These are phyloP conservation scores for Percina caprodes DNA, from an alignment of 2,113 vertebrate species.

Conservation along the genomic window DNA sequence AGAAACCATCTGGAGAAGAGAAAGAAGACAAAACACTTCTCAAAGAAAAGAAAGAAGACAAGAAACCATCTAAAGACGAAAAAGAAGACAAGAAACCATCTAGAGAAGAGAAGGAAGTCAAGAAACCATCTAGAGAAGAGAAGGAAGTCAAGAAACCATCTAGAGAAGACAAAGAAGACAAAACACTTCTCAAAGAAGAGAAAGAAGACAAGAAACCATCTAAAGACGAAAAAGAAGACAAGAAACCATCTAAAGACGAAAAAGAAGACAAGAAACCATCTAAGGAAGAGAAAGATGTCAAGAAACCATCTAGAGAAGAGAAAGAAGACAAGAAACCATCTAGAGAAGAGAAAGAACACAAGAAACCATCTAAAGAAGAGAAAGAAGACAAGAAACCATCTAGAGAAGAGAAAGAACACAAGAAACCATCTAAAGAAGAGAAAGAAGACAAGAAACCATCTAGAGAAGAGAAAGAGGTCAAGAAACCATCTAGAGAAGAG, in stretches of 20 bases:
- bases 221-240: constrained; percentile 22
- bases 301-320: background rate
- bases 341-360: background rate
- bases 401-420: background rate
- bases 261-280: background rate
- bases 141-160: background rate
- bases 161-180: background rate
- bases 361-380: background rate
- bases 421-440: background rate
- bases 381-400: background rate
- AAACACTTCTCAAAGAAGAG: background rate
- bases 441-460: background rate
- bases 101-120: background rate
- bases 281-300: background rate
- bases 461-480: constrained; percentile 1
- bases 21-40: background rate
- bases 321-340: background rate
- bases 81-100: background rate
- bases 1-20: background rate
- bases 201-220: too few species aligned
- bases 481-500: constrained; percentile 7
- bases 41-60: constrained; percentile 2
- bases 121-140: background rate
- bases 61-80: background rate
- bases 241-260: background rate